phyloP scores from a whole-genome alignment of 2,888 invertebrate species.

The Prenolepis imparis region DNA sequence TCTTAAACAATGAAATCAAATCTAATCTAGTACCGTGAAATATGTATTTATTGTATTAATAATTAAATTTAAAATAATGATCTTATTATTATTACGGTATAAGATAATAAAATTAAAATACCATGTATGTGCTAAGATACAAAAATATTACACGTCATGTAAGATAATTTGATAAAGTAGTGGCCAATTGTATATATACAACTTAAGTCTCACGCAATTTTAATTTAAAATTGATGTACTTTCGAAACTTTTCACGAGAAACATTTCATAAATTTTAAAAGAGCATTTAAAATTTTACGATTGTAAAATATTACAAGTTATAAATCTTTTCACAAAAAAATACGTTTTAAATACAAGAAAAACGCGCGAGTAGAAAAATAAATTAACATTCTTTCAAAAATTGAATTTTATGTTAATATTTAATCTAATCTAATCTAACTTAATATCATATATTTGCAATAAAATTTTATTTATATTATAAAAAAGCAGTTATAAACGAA shows the following conservation, averaged over 20 bases:
- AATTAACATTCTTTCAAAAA: background rate
- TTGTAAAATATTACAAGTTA: background rate
- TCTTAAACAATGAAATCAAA: background rate
- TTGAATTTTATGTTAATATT: background rate
- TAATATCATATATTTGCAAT: background rate
- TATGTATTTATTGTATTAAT: background rate
- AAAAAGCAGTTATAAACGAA: background rate
- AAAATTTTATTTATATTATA: background rate
- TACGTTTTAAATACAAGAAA: background rate
- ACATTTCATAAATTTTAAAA: background rate
- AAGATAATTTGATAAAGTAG: background rate
- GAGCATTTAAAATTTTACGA: background rate
- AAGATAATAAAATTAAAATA: slow-evolving; percentile 4
- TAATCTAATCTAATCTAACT: background rate
- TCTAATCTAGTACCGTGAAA: background rate
- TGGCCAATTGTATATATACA: background rate
- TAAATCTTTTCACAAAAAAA: background rate
- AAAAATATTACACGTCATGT: background rate
- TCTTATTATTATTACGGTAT: background rate
- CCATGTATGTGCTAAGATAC: background rate
- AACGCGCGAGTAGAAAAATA: background rate
- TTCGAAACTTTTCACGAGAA: background rate
- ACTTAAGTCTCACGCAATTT: background rate
- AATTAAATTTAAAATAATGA: background rate
- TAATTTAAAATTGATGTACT: background rate